Evolutionary conservation across 2,888 invertebrate species (phyloP).

Genomic region (Entomobrya proxima): DNA sequence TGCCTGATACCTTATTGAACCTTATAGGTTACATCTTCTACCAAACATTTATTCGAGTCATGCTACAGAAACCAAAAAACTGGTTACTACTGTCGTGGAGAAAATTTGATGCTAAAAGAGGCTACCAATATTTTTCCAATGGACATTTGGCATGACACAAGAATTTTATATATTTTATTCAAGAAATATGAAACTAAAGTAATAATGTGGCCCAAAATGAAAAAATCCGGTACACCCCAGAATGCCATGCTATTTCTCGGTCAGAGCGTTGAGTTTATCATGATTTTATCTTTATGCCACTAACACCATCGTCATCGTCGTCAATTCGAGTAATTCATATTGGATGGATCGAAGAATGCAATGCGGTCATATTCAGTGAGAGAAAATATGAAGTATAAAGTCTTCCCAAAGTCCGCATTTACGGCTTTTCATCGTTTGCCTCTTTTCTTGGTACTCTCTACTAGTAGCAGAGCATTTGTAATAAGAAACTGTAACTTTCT

Average conservation of each 20-base stretch:
- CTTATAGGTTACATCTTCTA: neutral
- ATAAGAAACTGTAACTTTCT: neutral
- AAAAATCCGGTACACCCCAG: slow-evolving; percentile 11
- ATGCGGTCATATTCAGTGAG: slow-evolving; percentile 18
- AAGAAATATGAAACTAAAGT: slow-evolving; percentile 4
- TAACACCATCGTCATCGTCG: slow-evolving; percentile 9
- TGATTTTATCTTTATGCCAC: slow-evolving; percentile 31
- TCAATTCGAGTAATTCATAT: slow-evolving; percentile 36
- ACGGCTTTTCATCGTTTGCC: neutral
- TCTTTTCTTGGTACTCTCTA: too few species aligned
- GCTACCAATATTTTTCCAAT: slow-evolving; percentile 20
- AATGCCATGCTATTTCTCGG: slow-evolving; percentile 32
- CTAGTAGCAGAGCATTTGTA: too few species aligned
- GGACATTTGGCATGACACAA: slow-evolving; percentile 10
- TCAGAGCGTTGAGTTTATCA: slow-evolving; percentile 19
- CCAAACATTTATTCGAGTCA: neutral
- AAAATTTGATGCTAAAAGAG: neutral
- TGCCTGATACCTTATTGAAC: slow-evolving; percentile 36
- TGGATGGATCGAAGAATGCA: slow-evolving; percentile 32
- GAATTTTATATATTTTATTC: neutral
- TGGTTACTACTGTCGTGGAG: neutral
- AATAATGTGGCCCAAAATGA: neutral
- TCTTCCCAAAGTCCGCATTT: neutral
- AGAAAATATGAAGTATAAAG: slow-evolving; percentile 6
- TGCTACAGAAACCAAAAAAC: neutral